These are phyloP conservation scores for Phyllotreta cruciferae DNA, from an alignment of 2,888 invertebrate species.

Conservation along the genomic window DNA sequence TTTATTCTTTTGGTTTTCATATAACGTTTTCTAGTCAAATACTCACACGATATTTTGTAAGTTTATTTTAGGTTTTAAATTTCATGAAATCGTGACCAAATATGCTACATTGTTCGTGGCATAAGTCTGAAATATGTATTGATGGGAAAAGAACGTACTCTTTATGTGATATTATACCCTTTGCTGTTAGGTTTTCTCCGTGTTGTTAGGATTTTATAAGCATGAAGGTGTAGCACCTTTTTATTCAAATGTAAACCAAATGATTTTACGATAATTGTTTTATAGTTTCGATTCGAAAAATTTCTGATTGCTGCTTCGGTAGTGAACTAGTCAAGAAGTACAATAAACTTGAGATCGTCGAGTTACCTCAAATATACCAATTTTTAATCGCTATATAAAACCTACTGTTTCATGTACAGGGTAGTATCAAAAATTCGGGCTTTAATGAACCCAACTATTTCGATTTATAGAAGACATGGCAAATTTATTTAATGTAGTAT, in stretches of 20 bases:
- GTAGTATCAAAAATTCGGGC: neutral
- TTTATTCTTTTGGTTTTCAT: slow-evolving; percentile 18
- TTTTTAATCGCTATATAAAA: slow-evolving; percentile 21
- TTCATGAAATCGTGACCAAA: slow-evolving; percentile 42
- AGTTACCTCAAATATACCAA: slow-evolving; percentile 38
- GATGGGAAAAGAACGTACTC: slow-evolving; percentile 42
- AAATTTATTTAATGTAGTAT: too few species aligned
- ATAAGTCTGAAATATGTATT: slow-evolving; percentile 53
- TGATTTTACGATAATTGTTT: slow-evolving; percentile 3
- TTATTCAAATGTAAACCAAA: slow-evolving; percentile 1
- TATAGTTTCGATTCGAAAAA: slow-evolving; percentile 18
- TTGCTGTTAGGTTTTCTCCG: slow-evolving; percentile 33
- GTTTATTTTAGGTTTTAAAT: slow-evolving; percentile 21
- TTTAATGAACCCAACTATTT: neutral
- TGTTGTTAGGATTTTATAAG: slow-evolving; percentile 5
- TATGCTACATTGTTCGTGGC: slow-evolving; percentile 45
- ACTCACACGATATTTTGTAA: slow-evolving; percentile 20
- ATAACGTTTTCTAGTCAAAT: slow-evolving; percentile 44
- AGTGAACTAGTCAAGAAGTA: slow-evolving; percentile 39
- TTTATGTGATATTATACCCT: slow-evolving; percentile 55
- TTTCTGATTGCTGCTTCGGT: slow-evolving; percentile 31
- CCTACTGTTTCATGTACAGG: neutral
- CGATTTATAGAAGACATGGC: too few species aligned
- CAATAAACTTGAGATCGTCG: slow-evolving; percentile 32
- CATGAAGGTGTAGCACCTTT: slow-evolving; percentile 6